Base-by-base conservation (phyloP, 1,140 invertebrate genomes). In the Apis mellifera region DNA sequence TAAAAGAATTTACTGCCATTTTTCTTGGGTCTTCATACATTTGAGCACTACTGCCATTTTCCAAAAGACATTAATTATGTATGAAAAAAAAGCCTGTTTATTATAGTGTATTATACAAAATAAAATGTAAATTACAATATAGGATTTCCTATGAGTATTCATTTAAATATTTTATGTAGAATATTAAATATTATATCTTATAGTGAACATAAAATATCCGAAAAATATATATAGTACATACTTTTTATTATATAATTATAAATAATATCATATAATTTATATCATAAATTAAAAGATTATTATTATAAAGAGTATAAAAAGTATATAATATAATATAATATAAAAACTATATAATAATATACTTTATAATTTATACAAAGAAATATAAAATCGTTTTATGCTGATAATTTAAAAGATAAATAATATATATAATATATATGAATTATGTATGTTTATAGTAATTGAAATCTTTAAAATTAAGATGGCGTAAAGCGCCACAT, bases 31-130 rank as follows among this genome's bases (percentile, higher is more conserved):
- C 87, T 90, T 88, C 66, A 83, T 90, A 90, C 87, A 82, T 91
- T 92, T 92, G 85, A 91, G 89, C 88, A 92, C 89, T 91, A 93
- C 92, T 93, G 92, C 92, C 92, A 92, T 92, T 92, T 92, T 92
- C 90, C 84, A 92, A 89, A 85, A 77, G 74, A 89, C 88, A 90
- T 88, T 89, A 90, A 87, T 88, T 66, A 89, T 82, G 73, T 90
- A 85, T 54, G 80, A 69, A 83, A 84, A 79, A 85, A 82, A 86
- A 86, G 84, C 90, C 82, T 84, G 89, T 91, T 82, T 89, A 74
- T 74, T 80, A 91, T 92, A 91, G 87, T 92, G 88, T 90, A 92
- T 92, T 90, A 89, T 89, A 90, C 82, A 59, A 89, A 83, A 90
- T 90, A 92, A 87, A 89, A 83, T 91, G 83, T 89, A 89, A 90